phyloP scores from a whole-genome alignment of 2,113 vertebrate genomes.

The Chroicocephalus ridibundus region DNA sequence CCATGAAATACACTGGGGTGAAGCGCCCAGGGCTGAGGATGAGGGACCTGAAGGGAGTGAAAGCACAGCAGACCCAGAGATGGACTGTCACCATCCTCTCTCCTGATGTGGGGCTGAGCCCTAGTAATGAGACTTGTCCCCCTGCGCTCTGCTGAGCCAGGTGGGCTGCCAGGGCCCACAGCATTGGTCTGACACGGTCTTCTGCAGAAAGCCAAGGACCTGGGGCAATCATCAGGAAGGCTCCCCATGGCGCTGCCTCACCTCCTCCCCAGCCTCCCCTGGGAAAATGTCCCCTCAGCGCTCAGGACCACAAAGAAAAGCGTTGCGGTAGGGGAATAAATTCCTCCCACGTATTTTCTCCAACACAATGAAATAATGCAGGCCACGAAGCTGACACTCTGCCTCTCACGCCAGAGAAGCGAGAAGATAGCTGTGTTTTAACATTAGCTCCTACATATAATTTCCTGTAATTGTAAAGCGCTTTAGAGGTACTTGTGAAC shows the following conservation, averaged over 20 bases:
- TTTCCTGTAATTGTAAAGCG: constrained; percentile 50
- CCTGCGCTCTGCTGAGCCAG: background rate
- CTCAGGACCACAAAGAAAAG: background rate
- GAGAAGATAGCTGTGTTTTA: constrained; percentile 27
- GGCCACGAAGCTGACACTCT: background rate
- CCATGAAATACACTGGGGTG: background rate
- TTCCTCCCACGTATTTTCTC: background rate
- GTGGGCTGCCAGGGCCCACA: background rate
- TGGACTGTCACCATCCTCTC: background rate
- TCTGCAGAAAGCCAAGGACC: background rate
- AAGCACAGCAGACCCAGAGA: background rate
- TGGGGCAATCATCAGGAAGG: background rate
- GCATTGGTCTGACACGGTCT: background rate
- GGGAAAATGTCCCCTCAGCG: background rate
- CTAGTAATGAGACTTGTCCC: background rate
- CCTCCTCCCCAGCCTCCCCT: background rate
- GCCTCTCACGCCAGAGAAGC: background rate
- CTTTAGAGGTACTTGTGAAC: constrained; percentile 53
- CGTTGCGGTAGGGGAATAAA: background rate
- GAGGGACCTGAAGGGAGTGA: background rate
- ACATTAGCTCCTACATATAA: background rate
- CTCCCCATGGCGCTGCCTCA: background rate
- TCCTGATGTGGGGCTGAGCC: background rate
- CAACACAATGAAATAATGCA: background rate
- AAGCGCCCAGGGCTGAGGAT: background rate